A percentile compares a stretch with the other conserved stretches of the same genome.
Conservation (phyloP, 2,113 vertebrate genomes). For the Proteles cristata region DNA sequence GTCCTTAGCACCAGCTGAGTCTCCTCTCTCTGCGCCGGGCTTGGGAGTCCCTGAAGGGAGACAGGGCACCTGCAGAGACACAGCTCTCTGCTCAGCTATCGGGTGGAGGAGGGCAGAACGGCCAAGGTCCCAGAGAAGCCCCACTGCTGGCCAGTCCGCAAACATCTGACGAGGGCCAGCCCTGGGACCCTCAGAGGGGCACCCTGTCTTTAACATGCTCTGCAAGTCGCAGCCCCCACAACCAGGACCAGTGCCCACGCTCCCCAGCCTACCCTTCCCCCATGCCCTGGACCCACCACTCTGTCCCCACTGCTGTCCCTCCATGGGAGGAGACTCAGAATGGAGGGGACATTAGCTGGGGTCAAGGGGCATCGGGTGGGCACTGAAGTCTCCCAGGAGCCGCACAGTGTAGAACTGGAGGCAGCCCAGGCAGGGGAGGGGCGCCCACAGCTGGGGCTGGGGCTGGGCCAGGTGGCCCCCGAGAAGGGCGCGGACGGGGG, state of each 20-base stretch:
- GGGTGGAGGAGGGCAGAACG: not conserved
- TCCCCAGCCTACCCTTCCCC: not conserved
- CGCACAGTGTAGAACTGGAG: accelerated
- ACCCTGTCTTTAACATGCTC: not conserved
- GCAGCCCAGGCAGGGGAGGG: too few species aligned
- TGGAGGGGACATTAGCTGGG: accelerated
- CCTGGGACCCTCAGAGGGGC: not conserved
- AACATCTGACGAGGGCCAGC: not conserved
- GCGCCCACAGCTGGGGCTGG: not conserved
- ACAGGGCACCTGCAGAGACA: not conserved
- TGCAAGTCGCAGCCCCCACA: too few species aligned
- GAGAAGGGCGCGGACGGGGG: not conserved
- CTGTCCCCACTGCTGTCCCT: not conserved
- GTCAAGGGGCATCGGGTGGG: accelerated
- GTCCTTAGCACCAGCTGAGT: not conserved
- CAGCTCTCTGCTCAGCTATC: accelerated
- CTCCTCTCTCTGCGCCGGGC: too few species aligned
- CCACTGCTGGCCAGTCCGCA: too few species aligned
- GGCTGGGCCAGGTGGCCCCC: not conserved
- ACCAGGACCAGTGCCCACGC: not conserved
- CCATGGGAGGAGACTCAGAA: not conserved
- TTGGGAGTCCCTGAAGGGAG: not conserved
- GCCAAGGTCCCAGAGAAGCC: not conserved
- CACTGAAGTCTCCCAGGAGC: not conserved
- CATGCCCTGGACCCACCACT: accelerated